Evolutionary conservation across 2,888 invertebrate species (phyloP).

Genomic region (Leptothorax acervorum): DNA sequence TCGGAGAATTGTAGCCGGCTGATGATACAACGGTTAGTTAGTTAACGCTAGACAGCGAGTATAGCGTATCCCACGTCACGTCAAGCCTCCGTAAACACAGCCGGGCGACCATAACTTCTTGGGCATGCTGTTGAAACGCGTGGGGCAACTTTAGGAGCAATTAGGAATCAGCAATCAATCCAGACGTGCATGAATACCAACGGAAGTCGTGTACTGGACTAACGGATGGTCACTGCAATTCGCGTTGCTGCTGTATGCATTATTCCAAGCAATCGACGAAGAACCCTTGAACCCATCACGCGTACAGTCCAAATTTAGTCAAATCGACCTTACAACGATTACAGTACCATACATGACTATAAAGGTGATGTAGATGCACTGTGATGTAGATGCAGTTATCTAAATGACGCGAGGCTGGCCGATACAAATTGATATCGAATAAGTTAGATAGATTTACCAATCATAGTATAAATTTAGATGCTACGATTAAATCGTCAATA

Average conservation of each 20-base stretch:
- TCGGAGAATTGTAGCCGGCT: slow-evolving; percentile 61
- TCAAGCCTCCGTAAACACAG: slow-evolving; percentile 71
- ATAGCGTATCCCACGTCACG: slow-evolving; percentile 66
- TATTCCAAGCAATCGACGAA: slow-evolving; percentile 51
- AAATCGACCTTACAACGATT: slow-evolving; percentile 42
- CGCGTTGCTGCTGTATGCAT: slow-evolving; percentile 21
- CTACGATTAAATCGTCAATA: slow-evolving; percentile 1
- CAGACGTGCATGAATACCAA: slow-evolving; percentile 65
- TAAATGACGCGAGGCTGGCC: not conserved
- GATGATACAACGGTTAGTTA: slow-evolving; percentile 75
- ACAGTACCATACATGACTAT: slow-evolving; percentile 10
- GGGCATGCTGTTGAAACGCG: slow-evolving; percentile 60
- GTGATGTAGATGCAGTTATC: not conserved
- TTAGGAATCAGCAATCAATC: slow-evolving; percentile 74
- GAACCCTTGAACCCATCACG: slow-evolving; percentile 18
- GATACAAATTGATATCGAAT: not conserved
- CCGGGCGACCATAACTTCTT: slow-evolving; percentile 68
- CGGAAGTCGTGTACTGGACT: slow-evolving; percentile 39
- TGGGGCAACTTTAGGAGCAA: slow-evolving; percentile 71
- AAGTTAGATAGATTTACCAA: slow-evolving; percentile 7
- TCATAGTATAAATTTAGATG: not conserved
- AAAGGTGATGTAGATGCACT: not conserved
- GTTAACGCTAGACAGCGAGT: slow-evolving; percentile 70
- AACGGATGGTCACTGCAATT: slow-evolving; percentile 35
- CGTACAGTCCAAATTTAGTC: slow-evolving; percentile 28